These are phyloP conservation scores for Habroteleia sp. DNA, from an alignment of 2,888 invertebrate species.

Conservation along the genomic window DNA sequence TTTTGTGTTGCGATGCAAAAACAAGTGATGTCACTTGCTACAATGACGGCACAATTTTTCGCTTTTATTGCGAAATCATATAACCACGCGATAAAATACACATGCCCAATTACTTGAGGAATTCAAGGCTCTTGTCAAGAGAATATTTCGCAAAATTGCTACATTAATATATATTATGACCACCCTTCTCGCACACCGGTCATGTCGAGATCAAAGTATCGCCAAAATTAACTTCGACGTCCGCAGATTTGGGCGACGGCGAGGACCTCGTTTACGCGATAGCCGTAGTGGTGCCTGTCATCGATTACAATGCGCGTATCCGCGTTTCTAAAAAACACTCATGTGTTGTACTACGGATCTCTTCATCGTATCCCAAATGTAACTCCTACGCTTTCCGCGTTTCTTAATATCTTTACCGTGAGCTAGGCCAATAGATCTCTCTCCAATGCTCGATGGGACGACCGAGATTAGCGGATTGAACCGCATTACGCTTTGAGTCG, in stretches of 20 bases:
- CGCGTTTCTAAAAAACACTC: background rate
- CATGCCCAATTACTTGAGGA: background rate
- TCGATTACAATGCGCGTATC: background rate
- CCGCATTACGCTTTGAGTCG: background rate
- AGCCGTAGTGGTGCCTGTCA: too few species aligned
- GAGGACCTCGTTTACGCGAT: background rate
- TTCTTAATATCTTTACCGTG: background rate
- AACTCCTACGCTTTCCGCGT: conserved; percentile 4
- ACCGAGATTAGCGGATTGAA: background rate
- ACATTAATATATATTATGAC: too few species aligned
- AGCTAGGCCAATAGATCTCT: background rate
- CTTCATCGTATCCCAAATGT: background rate
- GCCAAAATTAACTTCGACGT: too few species aligned
- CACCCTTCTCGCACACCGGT: too few species aligned
- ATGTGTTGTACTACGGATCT: background rate
- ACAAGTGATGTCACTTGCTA: too few species aligned
- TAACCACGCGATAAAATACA: background rate
- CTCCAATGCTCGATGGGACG: background rate
- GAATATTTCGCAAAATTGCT: too few species aligned
- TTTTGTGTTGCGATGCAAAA: too few species aligned
- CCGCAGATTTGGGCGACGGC: background rate
- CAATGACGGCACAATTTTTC: too few species aligned
- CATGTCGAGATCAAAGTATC: too few species aligned
- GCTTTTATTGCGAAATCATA: background rate
- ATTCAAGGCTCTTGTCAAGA: too few species aligned